Conservation (phyloP, 2,888 invertebrate species). For the Myopa tessellatipennis region DNA sequence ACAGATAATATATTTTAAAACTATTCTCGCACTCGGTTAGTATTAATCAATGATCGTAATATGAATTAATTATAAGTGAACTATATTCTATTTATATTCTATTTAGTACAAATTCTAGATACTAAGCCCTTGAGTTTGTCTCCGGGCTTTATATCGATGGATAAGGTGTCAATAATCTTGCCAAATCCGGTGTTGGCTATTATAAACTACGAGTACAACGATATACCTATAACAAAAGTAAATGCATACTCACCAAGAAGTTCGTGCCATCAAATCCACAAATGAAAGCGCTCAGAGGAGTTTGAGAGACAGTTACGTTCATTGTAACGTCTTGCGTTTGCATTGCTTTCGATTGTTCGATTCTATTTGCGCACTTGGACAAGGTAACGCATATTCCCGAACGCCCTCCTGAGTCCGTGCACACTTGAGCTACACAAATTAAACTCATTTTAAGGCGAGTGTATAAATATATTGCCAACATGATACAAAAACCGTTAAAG, state of each 20-base stretch:
- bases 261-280: constrained; percentile 77
- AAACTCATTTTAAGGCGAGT: not conserved
- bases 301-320: constrained; percentile 60
- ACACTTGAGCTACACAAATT: constrained; percentile 63
- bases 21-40: too few relatives aligned
- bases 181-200: too few relatives aligned
- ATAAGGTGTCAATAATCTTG: too few relatives aligned
- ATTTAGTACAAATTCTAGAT: too few relatives aligned
- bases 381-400: constrained; percentile 72
- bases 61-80: not conserved
- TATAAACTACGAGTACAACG: too few relatives aligned
- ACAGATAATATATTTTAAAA: not conserved
- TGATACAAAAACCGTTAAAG: too few relatives aligned
- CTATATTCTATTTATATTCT: too few relatives aligned
- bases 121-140: too few relatives aligned
- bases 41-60: too few relatives aligned
- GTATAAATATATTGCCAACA: not conserved
- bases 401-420: constrained; percentile 69
- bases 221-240: not conserved
- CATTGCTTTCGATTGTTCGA: constrained; percentile 61
- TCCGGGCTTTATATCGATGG: too few relatives aligned
- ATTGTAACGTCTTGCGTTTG: constrained; percentile 45
- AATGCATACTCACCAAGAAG: constrained; percentile 72
- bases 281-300: constrained; percentile 72
- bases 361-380: constrained; percentile 70